phyloP scores from a whole-genome alignment of 2,797 vertebrate genomes.

The Acipenser ruthenus region DNA sequence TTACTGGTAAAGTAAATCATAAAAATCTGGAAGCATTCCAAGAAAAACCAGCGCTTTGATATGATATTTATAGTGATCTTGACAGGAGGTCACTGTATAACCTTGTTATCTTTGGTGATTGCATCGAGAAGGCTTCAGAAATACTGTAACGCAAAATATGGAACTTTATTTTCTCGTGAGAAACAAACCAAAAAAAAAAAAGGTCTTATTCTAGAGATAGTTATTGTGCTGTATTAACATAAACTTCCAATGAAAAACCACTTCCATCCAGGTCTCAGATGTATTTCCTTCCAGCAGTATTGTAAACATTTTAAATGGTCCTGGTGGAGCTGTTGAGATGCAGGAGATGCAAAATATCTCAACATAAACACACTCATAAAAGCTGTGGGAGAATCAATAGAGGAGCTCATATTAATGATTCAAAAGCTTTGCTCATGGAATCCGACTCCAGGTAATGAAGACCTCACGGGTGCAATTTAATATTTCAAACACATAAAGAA shows the following conservation, averaged over 20 bases:
- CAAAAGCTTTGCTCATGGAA: slow-evolving; percentile 9
- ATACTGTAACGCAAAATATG: slow-evolving; percentile 10
- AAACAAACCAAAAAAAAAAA: too few relatives aligned
- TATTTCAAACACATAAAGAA: slow-evolving; percentile 8
- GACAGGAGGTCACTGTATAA: too few relatives aligned
- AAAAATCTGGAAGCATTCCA: too few relatives aligned
- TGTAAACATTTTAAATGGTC: background rate
- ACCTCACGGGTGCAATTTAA: slow-evolving; percentile 10
- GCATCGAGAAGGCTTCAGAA: background rate
- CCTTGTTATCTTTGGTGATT: too few relatives aligned
- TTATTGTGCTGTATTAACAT: too few relatives aligned
- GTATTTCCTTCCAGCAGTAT: too few relatives aligned
- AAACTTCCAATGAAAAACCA: too few relatives aligned
- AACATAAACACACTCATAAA: background rate
- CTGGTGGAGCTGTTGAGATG: background rate
- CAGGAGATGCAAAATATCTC: background rate
- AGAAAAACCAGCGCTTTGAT: too few relatives aligned
- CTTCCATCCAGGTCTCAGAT: too few relatives aligned
- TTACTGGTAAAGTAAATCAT: too few relatives aligned
- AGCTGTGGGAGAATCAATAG: slow-evolving; percentile 4
- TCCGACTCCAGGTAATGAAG: slow-evolving; percentile 12
- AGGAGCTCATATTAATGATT: background rate
- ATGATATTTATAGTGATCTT: too few relatives aligned
- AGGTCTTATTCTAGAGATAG: too few relatives aligned
- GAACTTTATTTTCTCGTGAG: slow-evolving; percentile 12